phyloP scores from a whole-genome alignment of 2,888 invertebrate species.

The Drosophila algonquin region DNA sequence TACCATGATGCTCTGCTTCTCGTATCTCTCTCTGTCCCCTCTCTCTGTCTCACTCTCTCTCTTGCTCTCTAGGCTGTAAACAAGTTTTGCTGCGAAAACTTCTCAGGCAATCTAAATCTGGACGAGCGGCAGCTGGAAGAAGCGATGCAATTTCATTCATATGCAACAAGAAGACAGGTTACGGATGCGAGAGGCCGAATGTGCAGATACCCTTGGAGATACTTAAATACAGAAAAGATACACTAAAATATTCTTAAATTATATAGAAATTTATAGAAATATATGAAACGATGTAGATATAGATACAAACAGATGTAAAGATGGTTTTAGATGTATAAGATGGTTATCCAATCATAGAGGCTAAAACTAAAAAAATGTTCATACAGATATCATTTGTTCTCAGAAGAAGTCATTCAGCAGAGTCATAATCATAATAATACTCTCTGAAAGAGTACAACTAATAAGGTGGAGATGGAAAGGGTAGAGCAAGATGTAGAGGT shows the following conservation, averaged over 20 bases:
- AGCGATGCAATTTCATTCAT: conserved; percentile 72
- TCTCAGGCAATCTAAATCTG: conserved; percentile 64
- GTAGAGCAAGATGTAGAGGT: neutral
- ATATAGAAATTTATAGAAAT: too few relatives aligned
- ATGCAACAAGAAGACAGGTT: conserved; percentile 46
- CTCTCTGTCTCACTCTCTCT: conserved; percentile 11
- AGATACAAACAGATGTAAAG: too few relatives aligned
- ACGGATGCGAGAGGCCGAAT: neutral
- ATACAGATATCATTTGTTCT: too few relatives aligned
- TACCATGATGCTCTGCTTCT: neutral
- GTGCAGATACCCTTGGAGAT: neutral
- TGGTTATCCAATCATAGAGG: too few relatives aligned
- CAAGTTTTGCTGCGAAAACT: conserved; percentile 73
- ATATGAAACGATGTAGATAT: too few relatives aligned
- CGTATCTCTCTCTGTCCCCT: neutral
- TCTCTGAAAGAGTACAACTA: neutral
- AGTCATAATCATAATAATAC: neutral
- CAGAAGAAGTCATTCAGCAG: too few relatives aligned
- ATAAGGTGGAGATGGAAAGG: neutral
- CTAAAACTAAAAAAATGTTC: too few relatives aligned
- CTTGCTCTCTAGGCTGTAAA: conserved; percentile 44
- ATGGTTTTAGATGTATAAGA: too few relatives aligned
- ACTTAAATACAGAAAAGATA: too few relatives aligned
- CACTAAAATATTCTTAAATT: too few relatives aligned
- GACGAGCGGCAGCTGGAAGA: conserved; percentile 51